Percentiles rank a stretch among this genome's conserved stretches.
phyloP scores from a whole-genome alignment of 2,113 vertebrate species.

The Arvicanthis niloticus region DNA sequence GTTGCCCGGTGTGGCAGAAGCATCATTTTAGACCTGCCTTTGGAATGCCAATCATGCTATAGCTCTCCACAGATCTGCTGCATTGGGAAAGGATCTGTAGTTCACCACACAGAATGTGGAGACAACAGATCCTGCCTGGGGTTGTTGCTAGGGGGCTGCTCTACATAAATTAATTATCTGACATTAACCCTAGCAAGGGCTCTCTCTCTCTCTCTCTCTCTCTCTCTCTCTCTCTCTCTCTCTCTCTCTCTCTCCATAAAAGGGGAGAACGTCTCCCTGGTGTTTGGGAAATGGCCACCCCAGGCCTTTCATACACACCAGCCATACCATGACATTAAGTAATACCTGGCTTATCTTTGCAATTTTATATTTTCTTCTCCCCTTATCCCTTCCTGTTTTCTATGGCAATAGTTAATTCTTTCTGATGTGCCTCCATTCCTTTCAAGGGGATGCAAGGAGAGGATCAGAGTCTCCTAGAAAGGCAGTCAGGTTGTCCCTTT shows the following conservation, averaged over 20 bases:
- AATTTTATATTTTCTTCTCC: background rate
- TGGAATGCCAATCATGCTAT: background rate
- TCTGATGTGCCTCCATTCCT: background rate
- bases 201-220: background rate
- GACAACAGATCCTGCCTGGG: conserved; percentile 51
- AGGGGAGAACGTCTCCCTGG: conserved; percentile 18
- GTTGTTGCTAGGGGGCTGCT: conserved; percentile 66
- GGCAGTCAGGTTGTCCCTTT: background rate
- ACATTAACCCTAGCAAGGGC: conserved; percentile 56
- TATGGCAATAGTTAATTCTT: background rate
- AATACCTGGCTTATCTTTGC: background rate
- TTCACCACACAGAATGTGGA: conserved; percentile 45
- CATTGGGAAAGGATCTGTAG: background rate
- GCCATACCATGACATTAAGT: too few species aligned
- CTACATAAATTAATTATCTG: conserved; percentile 72
- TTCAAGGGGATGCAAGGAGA: background rate
- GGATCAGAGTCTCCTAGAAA: background rate
- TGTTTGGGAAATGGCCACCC: background rate
- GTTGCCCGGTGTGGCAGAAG: background rate
- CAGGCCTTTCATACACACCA: background rate
- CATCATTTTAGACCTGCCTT: background rate
- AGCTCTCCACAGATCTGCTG: background rate
- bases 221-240: too few species aligned
- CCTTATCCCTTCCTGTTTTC: background rate
- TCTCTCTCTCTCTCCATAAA: background rate